Base-by-base conservation (phyloP, 2,113 vertebrate genomes). In the Sphaerodactylus townsendi region DNA sequence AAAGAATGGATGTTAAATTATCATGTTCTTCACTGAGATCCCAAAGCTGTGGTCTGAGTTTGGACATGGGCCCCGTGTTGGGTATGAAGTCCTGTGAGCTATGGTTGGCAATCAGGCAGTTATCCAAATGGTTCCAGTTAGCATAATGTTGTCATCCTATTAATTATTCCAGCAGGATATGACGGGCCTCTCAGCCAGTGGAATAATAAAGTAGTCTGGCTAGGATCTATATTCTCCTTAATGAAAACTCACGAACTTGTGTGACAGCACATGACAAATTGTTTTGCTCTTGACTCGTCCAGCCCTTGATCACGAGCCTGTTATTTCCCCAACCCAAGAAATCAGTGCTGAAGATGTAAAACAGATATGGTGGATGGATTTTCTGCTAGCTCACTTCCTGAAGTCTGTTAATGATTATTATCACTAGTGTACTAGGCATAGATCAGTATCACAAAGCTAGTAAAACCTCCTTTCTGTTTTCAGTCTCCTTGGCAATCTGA, bases 401-500 rank as follows among this genome's bases (percentile, higher is more conserved):
- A 44, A 13, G 4, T 21, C 19, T 37, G 66, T 77, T 0, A 0
- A 0, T 82, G 23, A 0, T 81, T 19, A 30, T 64, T 50, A 6
- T 74, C 70, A 66, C 4, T 14, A 48, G 25, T 46, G 56, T 65
- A 81, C 84, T 75, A 11, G 65, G 56, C 64, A 68, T 66, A 82
- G 78, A 33, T 69, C 69, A 33, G 88, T 83, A 89, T 73, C 30
- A 37, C 56, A 50, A 48, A 44, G 25, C 77, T 0, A 50, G 39
- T 2, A 84, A 72, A 30, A 3, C 48, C 48, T 25, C 50, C 46
- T 19, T 64, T 17, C 39, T 35, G 66, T 79, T 19, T 17, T 15
- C 77, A 13, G 0, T 75, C 25, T 1, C 41, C 65, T 83, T 0
- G 0, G 28, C 33, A 7, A 8, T 80, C 65, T 69, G 39, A 13